These are phyloP conservation scores for Excalfactoria chinensis DNA, from an alignment of 2,113 vertebrate genomes.

Conservation along the genomic window DNA sequence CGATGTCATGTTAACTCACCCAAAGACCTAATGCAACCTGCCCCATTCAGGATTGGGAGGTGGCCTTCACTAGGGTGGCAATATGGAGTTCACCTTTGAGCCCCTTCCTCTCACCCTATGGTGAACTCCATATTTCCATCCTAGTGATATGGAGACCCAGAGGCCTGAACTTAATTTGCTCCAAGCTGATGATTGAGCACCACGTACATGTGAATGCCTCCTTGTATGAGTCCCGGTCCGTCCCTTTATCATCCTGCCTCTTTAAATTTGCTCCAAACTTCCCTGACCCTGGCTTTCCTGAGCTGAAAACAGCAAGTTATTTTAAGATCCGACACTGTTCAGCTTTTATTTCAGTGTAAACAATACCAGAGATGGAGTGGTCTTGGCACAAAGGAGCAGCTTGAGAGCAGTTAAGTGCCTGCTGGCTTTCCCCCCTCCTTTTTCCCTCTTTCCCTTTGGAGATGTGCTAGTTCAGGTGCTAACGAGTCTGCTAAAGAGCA, in stretches of 20 bases:
- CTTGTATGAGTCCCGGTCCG: not conserved
- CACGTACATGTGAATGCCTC: not conserved
- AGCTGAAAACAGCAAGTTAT: conserved; percentile 66
- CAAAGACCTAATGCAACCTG: not conserved
- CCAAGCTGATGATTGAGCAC: not conserved
- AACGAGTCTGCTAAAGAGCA: not conserved
- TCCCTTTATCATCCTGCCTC: conserved; percentile 14
- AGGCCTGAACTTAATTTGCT: not conserved
- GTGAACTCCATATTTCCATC: too few species aligned
- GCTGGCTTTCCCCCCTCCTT: not conserved
- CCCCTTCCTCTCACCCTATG: not conserved
- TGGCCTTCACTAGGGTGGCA: not conserved
- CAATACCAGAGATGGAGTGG: conserved; percentile 46
- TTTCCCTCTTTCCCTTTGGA: not conserved
- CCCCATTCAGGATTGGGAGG: not conserved
- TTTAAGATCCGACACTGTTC: conserved; percentile 67
- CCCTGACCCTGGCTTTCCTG: conserved; percentile 65
- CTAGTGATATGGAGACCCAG: not conserved
- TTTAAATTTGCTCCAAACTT: conserved; percentile 67
- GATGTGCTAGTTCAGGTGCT: conserved; percentile 12
- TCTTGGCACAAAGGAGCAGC: conserved; percentile 59
- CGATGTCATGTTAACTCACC: not conserved
- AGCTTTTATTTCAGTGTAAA: conserved; percentile 69
- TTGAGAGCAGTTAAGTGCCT: conserved; percentile 28
- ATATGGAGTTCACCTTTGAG: not conserved